Evolutionary conservation across 2,113 vertebrate species (phyloP), one percentile per base, ranked within the genome.

Genomic region (Neotragus moschatus): DNA sequence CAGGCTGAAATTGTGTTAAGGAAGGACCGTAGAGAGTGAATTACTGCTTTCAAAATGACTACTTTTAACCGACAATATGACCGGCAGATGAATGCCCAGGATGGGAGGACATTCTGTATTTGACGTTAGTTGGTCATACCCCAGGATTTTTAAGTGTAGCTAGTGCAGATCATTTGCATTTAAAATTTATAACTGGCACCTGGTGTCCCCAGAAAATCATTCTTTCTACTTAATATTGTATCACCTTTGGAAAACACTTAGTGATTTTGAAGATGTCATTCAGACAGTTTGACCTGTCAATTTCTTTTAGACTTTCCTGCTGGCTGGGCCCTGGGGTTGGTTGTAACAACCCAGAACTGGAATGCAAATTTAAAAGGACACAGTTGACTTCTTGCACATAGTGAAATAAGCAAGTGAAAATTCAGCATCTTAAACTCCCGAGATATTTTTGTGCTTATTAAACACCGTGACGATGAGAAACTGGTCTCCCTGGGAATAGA

Each of bases 41-140:
- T 99, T 99, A 98, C 98, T 98, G 98, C 99, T 99, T 99, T 99
- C 98, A 98, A 81, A 99, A 98, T 98, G 98, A 98, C 98, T 98
- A 97, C 97, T 98, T 98, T 98, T 98, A 98, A 96, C 97, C 81
- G 96, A 98, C 98, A 98, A 66, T 98, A 97, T 98, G 98, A 98
- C 94, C 30, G 28, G 97, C 92, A 98, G 98, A 98, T 98, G 97
- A 98, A 98, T 98, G 93, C 97, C 94, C 56, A 94, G 98, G 97
- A 97, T 26, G 21, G 94, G 95, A 47, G 84, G 85, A 96, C 66
- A 47, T 91, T 96, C 97, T 97, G 81, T 95, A 82, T 90, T 13
- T 94, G 88, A 80, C 1, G 23, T 94, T 95, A 91, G 97, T 25
- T 84, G 97, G 97, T 96, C 90, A 49, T 89, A 95, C 61, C 96